Evolutionary conservation across 2,113 vertebrate genomes (phyloP).

Genomic region (Psettodes erumei): DNA sequence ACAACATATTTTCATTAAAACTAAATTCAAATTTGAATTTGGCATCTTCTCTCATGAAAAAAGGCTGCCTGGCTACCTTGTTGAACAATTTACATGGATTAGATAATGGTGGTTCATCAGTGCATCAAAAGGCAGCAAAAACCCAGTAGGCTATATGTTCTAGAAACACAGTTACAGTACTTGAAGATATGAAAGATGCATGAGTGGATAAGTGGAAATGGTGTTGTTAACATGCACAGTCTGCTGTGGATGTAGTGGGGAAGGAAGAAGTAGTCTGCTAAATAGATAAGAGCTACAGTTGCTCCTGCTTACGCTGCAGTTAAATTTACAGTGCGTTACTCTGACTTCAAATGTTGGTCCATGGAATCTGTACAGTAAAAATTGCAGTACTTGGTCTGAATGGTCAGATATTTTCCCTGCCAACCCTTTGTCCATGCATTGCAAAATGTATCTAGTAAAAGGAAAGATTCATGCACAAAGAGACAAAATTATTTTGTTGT

Average conservation of each 20-base stretch:
- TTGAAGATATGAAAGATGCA: conserved; percentile 35
- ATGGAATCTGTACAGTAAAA: neutral
- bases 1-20: neutral
- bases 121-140: conserved; percentile 7
- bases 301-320: neutral
- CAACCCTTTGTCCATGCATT: no score
- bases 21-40: neutral
- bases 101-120: neutral
- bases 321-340: neutral
- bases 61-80: neutral
- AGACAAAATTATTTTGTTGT: no score
- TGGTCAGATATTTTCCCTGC: no score
- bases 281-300: conserved; percentile 19
- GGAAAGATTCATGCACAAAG: no score
- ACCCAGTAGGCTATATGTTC: conserved; percentile 3
- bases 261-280: neutral
- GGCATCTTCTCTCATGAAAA: neutral
- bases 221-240: conserved; percentile 3
- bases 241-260: no score
- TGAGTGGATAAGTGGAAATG: conserved; percentile 11
- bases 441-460: no score
- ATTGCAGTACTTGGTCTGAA: neutral
- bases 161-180: neutral
- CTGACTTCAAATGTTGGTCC: neutral
- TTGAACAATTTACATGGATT: no score